These are phyloP conservation scores for Caenorhabditis sp. DNA, from an alignment of 2,888 invertebrate genomes.

Conservation along the genomic window DNA sequence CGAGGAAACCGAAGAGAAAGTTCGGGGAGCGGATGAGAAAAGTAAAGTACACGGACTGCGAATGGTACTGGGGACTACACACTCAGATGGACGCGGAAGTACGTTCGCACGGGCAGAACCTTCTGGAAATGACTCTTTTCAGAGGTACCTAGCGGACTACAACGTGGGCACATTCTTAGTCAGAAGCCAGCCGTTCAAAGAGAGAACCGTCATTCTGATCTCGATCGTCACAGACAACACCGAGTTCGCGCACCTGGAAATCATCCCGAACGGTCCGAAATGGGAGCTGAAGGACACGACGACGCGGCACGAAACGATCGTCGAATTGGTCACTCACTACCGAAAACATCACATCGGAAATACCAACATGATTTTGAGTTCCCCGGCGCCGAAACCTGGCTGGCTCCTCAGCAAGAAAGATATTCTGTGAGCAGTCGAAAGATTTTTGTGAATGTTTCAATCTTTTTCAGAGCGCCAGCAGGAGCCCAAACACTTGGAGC, in stretches of 20 bases:
- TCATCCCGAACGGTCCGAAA: not conserved
- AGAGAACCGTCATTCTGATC: not conserved
- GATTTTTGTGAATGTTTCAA: not conserved
- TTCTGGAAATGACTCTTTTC: not conserved
- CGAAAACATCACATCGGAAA: constrained; percentile 5
- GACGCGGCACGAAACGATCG: not conserved
- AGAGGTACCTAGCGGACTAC: constrained; percentile 7
- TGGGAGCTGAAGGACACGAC: constrained; percentile 5
- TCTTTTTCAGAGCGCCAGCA: constrained; percentile 4
- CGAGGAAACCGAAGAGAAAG: constrained; percentile 7
- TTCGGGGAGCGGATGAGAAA: no score
- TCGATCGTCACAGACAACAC: not conserved
- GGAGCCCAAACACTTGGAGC: constrained; percentile 10
- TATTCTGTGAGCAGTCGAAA: not conserved
- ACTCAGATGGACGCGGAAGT: constrained; percentile 33
- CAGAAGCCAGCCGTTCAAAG: not conserved
- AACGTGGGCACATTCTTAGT: constrained; percentile 19
- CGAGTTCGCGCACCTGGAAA: not conserved
- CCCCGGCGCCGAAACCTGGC: not conserved
- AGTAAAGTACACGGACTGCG: not conserved
- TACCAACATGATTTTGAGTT: not conserved
- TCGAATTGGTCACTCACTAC: constrained; percentile 16
- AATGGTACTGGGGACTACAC: constrained; percentile 37
- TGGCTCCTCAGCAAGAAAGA: constrained; percentile 14
- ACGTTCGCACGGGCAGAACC: not conserved